These are phyloP conservation scores for Arothron firmamentum DNA, from an alignment of 2,113 vertebrate genomes.

Conservation along the genomic window DNA sequence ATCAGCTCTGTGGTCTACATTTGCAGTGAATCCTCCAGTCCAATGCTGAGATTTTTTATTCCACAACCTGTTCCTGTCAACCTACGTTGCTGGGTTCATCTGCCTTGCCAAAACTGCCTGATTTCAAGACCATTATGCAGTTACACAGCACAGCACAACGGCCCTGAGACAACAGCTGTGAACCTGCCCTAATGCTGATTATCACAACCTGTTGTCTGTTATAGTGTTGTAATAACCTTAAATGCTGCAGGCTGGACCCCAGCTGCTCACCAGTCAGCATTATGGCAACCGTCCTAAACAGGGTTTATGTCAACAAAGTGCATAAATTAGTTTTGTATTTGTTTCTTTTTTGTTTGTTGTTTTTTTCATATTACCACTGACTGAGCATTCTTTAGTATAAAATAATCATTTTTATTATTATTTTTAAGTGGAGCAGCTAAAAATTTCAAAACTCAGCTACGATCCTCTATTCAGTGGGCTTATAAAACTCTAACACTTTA, in stretches of 20 bases:
- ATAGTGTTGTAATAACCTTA: slow-evolving; percentile 35
- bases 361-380: slow-evolving; percentile 9
- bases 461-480: slow-evolving; percentile 2
- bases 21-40: not conserved
- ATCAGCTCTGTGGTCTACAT: not conserved
- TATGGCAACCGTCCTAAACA: slow-evolving; percentile 20
- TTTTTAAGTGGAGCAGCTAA: no score
- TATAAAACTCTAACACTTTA: slow-evolving; percentile 44
- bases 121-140: slow-evolving; percentile 44
- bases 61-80: slow-evolving; percentile 1
- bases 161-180: slow-evolving; percentile 45
- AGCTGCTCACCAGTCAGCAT: slow-evolving; percentile 33
- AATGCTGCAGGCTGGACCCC: slow-evolving; percentile 35
- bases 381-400: slow-evolving; percentile 17
- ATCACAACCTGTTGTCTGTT: slow-evolving; percentile 32
- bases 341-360: no score
- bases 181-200: slow-evolving; percentile 29
- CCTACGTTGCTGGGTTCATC: not conserved
- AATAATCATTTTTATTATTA: no score
- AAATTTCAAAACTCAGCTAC: slow-evolving; percentile 13
- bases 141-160: slow-evolving; percentile 34
- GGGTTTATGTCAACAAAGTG: slow-evolving; percentile 30
- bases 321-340: not conserved
- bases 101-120: slow-evolving; percentile 18
- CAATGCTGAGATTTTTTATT: slow-evolving; percentile 1